phyloP scores from a whole-genome alignment of 2,888 invertebrate species.

The Stramonita haemastoma region DNA sequence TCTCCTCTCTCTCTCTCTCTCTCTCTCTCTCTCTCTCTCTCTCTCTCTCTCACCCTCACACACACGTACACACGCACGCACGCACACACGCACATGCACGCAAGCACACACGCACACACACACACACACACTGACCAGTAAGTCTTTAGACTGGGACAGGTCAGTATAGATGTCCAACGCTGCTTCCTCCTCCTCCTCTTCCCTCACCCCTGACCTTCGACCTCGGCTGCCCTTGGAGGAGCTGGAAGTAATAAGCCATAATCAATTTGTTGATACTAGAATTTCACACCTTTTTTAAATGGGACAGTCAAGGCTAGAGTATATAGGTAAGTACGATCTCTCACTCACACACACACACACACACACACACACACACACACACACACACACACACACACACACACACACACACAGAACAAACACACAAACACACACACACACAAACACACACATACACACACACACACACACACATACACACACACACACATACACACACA shows the following conservation, averaged over 20 bases:
- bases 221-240: not conserved
- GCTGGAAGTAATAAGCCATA: not conserved
- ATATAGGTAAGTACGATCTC: not conserved
- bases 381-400: not conserved
- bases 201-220: slow-evolving; percentile 11
- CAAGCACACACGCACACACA: slow-evolving; percentile 26
- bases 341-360: not conserved
- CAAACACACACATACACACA: not conserved
- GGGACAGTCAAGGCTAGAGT: not conserved
- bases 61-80: not conserved
- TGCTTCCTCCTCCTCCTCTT: slow-evolving; percentile 60
- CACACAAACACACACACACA: not conserved
- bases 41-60: not conserved
- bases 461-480: slow-evolving; percentile 9
- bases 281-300: not conserved
- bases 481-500: not conserved
- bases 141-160: slow-evolving; percentile 64
- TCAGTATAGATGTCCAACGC: slow-evolving; percentile 70
- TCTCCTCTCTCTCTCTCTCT: no score
- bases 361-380: not conserved
- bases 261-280: not conserved
- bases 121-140: slow-evolving; percentile 58
- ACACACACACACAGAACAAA: not conserved
- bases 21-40: not conserved
- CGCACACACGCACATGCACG: not conserved